A percentile compares a stretch with the other conserved stretches of the same genome.
These are phyloP conservation scores for Drosophila meridiana DNA, from an alignment of 2,888 invertebrate genomes.

Conservation along the genomic window DNA sequence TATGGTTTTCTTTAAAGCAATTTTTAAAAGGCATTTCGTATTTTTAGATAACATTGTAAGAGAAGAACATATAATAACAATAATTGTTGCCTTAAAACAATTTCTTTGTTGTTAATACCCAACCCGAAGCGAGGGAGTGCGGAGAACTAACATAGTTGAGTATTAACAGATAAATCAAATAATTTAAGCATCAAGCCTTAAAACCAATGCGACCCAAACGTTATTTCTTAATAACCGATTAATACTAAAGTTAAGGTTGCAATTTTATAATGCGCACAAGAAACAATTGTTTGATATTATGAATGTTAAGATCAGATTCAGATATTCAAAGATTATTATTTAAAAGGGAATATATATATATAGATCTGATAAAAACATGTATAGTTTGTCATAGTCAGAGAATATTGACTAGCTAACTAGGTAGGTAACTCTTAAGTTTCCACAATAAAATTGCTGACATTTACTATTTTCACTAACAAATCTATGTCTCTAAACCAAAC, in stretches of 20 bases:
- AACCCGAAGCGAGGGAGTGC: slow-evolving; percentile 4
- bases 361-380: not conserved
- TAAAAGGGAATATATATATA: not conserved
- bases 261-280: slow-evolving; percentile 61
- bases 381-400: slow-evolving; percentile 35
- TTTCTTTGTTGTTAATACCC: slow-evolving; percentile 19
- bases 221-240: slow-evolving; percentile 31
- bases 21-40: slow-evolving; percentile 2
- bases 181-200: slow-evolving; percentile 47
- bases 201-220: slow-evolving; percentile 39
- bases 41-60: slow-evolving; percentile 14
- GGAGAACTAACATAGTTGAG: slow-evolving; percentile 6
- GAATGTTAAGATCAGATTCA: slow-evolving; percentile 12
- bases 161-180: slow-evolving; percentile 23
- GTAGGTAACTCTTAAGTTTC: slow-evolving; percentile 37
- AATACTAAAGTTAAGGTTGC: slow-evolving; percentile 25
- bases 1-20: slow-evolving; percentile 3
- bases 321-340: slow-evolving; percentile 20
- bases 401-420: slow-evolving; percentile 37
- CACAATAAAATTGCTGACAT: slow-evolving; percentile 45
- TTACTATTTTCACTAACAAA: slow-evolving; percentile 47
- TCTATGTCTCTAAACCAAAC: slow-evolving; percentile 62
- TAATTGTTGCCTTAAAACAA: slow-evolving; percentile 47
- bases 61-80: slow-evolving; percentile 6
- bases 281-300: slow-evolving; percentile 57